Evolutionary conservation across 2,797 vertebrate species (phyloP).

Genomic region (Lagocephalus sceleratus): DNA sequence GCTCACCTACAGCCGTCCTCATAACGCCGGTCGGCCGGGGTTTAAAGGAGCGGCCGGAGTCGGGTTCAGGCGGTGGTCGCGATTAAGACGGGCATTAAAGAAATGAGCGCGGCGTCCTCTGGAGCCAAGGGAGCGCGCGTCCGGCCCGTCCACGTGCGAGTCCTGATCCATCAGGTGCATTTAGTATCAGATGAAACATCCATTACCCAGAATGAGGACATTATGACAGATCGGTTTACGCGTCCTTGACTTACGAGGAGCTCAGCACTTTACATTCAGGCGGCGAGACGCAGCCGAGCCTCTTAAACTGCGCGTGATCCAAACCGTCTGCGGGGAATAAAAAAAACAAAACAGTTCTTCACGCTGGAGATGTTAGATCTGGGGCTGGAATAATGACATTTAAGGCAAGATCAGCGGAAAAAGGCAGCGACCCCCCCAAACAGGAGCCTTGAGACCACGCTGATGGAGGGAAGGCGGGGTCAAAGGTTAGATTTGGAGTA

Average conservation of each 20-base stretch:
- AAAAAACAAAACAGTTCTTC: too few relatives aligned
- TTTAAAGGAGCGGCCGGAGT: not conserved
- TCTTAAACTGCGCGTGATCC: not conserved
- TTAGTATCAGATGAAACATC: conserved; percentile 42
- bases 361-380: too few relatives aligned
- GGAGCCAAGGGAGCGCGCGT: not conserved
- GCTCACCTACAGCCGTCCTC: not conserved
- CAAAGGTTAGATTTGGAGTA: conserved; percentile 29
- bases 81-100: not conserved
- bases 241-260: conserved; percentile 39
- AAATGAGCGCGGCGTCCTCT: not conserved
- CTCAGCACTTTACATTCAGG: conserved; percentile 13
- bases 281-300: conserved; percentile 19
- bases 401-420: too few relatives aligned
- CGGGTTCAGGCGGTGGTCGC: not conserved
- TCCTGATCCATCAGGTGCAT: conserved; percentile 3
- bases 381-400: too few relatives aligned
- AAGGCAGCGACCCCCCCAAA: not conserved
- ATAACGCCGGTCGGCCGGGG: not conserved
- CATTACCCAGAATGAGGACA: conserved; percentile 30
- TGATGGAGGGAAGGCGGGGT: conserved; percentile 10
- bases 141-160: not conserved
- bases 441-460: conserved; percentile 1
- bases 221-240: conserved; percentile 33
- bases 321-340: too few relatives aligned